These are phyloP conservation scores for Gymnoscopelus microlampas DNA, from an alignment of 2,797 vertebrate species.

Conservation along the genomic window DNA sequence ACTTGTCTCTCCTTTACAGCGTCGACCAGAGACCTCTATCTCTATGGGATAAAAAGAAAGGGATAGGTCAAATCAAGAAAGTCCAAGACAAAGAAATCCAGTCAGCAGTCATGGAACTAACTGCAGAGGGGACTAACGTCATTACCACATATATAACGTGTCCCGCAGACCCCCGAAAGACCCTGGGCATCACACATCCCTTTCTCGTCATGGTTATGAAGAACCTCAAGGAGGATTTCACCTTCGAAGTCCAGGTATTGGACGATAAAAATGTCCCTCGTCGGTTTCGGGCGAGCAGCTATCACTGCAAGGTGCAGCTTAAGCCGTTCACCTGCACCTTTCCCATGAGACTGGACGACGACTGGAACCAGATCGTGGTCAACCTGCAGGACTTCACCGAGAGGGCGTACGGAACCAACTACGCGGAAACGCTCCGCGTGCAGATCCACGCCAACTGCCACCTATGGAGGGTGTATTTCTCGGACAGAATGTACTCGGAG, in stretches of 20 bases:
- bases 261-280: slow-evolving; percentile 96
- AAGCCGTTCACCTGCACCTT: slow-evolving; percentile 98
- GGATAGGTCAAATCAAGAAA: slow-evolving; percentile 96
- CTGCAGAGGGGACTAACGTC: slow-evolving; percentile 88
- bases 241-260: slow-evolving; percentile 96
- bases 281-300: slow-evolving; percentile 94
- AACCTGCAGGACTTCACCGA: slow-evolving; percentile 96
- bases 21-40: slow-evolving; percentile 97
- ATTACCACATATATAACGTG: slow-evolving; percentile 98
- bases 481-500: slow-evolving; percentile 95
- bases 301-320: slow-evolving; percentile 92
- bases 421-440: slow-evolving; percentile 94
- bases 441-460: slow-evolving; percentile 99
- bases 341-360: slow-evolving; percentile 95
- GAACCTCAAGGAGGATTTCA: slow-evolving; percentile 98
- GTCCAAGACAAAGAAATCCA: slow-evolving; percentile 97
- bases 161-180: slow-evolving; percentile 96
- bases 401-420: slow-evolving; percentile 95
- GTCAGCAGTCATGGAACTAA: slow-evolving; percentile 94
- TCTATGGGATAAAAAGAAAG: slow-evolving; percentile 98
- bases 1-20: slow-evolving; percentile 95
- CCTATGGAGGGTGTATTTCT: slow-evolving; percentile 97
- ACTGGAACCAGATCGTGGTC: slow-evolving; percentile 99
- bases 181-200: slow-evolving; percentile 93
- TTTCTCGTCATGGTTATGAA: slow-evolving; percentile 99